Evolutionary conservation across 2,888 invertebrate genomes (phyloP), one percentile per base, ranked within the genome.

Genomic region (Acrobasis consociella): DNA sequence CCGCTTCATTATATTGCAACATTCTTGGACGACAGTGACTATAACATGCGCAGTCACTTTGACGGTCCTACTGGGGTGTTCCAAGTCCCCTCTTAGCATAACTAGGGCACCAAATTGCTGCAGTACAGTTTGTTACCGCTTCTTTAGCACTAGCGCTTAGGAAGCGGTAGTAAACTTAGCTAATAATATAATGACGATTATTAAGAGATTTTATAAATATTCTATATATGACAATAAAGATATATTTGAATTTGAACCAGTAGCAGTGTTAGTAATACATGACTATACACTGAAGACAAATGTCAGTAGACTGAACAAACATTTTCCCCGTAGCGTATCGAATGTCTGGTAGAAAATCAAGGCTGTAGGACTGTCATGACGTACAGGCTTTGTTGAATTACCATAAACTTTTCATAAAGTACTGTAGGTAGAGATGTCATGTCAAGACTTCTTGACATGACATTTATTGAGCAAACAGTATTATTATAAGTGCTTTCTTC

Each of bases 11-110:
- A 65, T 67, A 64, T 71, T 69, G 67, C 67, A 63, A 67, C 68
- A 69, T 65, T 67, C 65, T 65, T 64, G 66, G 62, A 64, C 71
- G 71, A 69, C 68, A 67, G 64, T 66, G 66, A 65, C 64, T 64
- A 62, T 66, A 65, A 59, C 37, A 67, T 56, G 60, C 50, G 55
- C 66, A 62, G 64, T 64, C 65, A 66, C 65, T 68, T 60, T 65
- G 64, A 65, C 67, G 62, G 60, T n/a, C 49, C 46, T 64, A 46
- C 31, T 55, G 46, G 1, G 16, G 39, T 60, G 38, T 17, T 49
- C n/a, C 52, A 42, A 13, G 56, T 56, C 10, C 42, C 11, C n/a
- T 52, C 17, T 46, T 46, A 5, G 42, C 42, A 13, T 46, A 46
- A 46, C 13, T 46, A 46, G 46, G 13, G 46, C 46, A 13, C 11